These are phyloP conservation scores for Macquaria ambigua DNA, from an alignment of 2,113 vertebrate species.

Conservation along the genomic window DNA sequence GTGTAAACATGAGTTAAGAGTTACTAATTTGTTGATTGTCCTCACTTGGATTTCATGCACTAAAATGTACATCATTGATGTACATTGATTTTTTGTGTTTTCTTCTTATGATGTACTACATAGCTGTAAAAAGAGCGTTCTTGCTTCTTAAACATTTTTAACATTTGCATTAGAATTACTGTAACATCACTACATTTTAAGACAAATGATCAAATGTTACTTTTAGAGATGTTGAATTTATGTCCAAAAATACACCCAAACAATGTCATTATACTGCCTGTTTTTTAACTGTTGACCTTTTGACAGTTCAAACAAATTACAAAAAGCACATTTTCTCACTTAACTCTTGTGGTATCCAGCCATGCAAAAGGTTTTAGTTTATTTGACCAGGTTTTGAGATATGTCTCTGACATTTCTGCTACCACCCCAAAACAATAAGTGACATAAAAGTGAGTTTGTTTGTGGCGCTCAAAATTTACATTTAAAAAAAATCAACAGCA, in stretches of 20 bases:
- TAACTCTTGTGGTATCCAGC: background rate
- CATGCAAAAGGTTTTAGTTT: background rate
- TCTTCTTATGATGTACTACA: background rate
- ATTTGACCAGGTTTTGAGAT: background rate
- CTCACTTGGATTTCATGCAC: background rate
- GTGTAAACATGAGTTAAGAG: background rate
- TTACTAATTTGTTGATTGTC: background rate
- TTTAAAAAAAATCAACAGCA: background rate
- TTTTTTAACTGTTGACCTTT: background rate
- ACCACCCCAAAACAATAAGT: background rate
- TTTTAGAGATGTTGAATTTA: background rate
- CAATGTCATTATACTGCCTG: background rate
- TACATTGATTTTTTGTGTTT: background rate
- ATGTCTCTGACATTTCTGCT: background rate
- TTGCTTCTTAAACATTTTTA: background rate
- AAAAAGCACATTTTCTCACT: background rate
- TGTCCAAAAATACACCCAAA: background rate
- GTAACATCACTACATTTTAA: background rate
- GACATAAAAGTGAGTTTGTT: background rate
- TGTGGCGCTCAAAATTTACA: background rate
- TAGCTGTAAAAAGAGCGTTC: background rate
- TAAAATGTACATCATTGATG: conserved; percentile 3
- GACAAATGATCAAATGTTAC: background rate
- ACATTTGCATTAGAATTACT: background rate
- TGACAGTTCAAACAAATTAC: background rate